Evolutionary conservation across 1,140 invertebrate species (phyloP), one percentile per base, ranked within the genome.

Genomic region (Drosophila parvula): DNA sequence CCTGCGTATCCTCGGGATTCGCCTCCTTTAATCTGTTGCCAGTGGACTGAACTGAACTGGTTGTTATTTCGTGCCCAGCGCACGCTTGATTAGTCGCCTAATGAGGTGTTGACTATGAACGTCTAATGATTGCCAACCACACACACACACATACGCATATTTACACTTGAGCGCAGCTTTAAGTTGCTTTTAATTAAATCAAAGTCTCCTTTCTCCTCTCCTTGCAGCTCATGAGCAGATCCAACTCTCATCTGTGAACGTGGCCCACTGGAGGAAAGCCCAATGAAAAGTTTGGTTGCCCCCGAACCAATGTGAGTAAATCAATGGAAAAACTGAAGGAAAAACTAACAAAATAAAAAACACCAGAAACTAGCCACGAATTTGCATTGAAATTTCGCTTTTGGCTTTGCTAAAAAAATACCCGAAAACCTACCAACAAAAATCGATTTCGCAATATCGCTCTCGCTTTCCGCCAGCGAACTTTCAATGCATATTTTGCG

Each of bases 31-130:
- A 64, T 79, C 64, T 77, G 76, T 57, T 70, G 74, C 74, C 74
- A 62, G 75, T 71, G 69, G 69, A 62, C 74, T 81, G 70, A 79
- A 55, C 51, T 36, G 51, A 55, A 88, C 76, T 89, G 84, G 57
- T 81, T 69, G 80, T 89, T 89, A 84, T 89, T 84, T 73, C 79
- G 79, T 79, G 75, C 58, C 65, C 74, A 80, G 74, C 40, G 34
- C 69, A 84, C 90, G 83, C 90, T 81, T 91, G 90, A 91, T 91
- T 91, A 91, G 85, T 80, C 83, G 78, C 90, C 82, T 86, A 91
- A 91, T 91, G 90, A 91, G 85, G 81, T 91, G 90, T 91, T 86
- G 83, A 85, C 86, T 84, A 84, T 88, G 80, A 88, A 53, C 74
- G 63, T 80, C 75, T 85, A 90, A 90, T 90, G 74, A 70, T 84